Base-by-base conservation (phyloP, 2,113 vertebrate genomes). In the Paradisaea rubra region DNA sequence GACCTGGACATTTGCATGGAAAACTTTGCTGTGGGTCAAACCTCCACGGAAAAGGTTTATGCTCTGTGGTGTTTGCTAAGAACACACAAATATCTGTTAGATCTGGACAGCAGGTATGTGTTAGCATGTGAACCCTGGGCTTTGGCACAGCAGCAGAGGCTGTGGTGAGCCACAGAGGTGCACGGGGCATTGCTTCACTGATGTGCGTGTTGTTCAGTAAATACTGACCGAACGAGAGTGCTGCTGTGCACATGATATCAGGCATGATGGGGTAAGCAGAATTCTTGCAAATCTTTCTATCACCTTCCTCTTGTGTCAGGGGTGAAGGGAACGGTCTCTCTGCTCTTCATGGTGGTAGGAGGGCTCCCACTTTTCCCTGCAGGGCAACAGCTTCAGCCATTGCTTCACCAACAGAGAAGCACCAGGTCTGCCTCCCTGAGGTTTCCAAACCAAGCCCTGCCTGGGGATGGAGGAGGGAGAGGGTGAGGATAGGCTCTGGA, bases 191-290 rank as follows among this genome's bases (percentile, higher is more conserved):
- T 45, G 25, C 74, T 88, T 68, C 80, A 3, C 65, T 78, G 57
- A 0, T 37, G 33, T 59, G 61, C 15, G 33, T 78, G 52, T 85
- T 81, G 39, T 72, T 57, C 78, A 66, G 30, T 71, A 45, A 70
- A 78, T 42, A 39, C 42, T 13, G 54, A 80, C 15, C 8, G 65
- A 13, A 56, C 0, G 0, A 23, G 50, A 61, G 54, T 35, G 30
- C 54, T 56, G 39, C 49, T 71, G 42, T n/a, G 57, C 52, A 27
- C 33, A 6, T 22, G 11, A 45, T 17, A 0, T 77, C 57, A 19
- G 71, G 30, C 20, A 4, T 7, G 30, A 35, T 49, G 79, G 56
- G 33, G 10, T 68, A 59, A 74, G 63, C 35, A 45, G 33, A 45
- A 16, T n/a, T 37, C 65, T 60, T 70, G 44, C 28, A 70, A 10